Conservation (phyloP, 2,113 vertebrate genomes). For the Scopus umbretta region DNA sequence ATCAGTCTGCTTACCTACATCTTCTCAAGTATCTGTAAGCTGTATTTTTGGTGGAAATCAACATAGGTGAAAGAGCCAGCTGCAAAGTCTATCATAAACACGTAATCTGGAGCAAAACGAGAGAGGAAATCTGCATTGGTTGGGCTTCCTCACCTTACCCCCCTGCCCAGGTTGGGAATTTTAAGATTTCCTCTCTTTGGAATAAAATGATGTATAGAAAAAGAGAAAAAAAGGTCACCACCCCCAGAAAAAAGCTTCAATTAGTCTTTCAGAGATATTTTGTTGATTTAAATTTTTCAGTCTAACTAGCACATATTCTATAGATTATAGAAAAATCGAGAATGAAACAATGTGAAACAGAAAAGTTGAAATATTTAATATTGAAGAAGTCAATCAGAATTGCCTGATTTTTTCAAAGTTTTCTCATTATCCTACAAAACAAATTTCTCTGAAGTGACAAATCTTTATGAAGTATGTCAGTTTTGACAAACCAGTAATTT, state of each 20-base stretch:
- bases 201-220: neutral
- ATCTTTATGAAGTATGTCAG: neutral
- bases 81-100: neutral
- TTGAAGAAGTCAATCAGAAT: neutral
- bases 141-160: neutral
- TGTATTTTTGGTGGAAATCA: neutral
- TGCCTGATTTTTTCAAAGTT: neutral
- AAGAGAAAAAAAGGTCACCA: neutral
- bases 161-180: neutral
- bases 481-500: neutral
- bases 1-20: neutral
- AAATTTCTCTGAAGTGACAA: neutral
- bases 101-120: neutral
- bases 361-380: neutral
- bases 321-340: neutral
- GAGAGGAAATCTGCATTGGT: neutral
- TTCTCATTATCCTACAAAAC: neutral
- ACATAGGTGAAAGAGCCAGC: neutral
- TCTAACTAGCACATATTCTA: neutral
- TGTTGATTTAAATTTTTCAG: neutral
- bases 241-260: neutral
- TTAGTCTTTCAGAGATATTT: neutral
- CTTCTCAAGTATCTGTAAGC: neutral
- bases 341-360: neutral
- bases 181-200: neutral